Evolutionary conservation across 2,888 invertebrate genomes (phyloP).

Genomic region (Muschampia plurimacula): DNA sequence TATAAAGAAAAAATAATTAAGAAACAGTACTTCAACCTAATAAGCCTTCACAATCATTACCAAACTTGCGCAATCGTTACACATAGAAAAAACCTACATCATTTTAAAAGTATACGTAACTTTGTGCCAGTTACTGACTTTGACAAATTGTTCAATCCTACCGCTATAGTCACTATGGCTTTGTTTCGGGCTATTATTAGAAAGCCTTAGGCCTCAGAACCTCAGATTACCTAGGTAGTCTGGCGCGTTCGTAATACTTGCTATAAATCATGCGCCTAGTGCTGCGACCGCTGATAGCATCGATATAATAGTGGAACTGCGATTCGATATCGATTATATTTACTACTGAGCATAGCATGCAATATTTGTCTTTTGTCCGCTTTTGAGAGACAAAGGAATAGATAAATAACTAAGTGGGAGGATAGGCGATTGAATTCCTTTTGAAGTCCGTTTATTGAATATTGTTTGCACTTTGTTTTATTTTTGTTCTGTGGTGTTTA

Average conservation of each 20-base stretch:
- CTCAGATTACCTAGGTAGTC: conserved; percentile 35
- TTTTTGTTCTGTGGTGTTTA: not conserved
- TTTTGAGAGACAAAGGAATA: conserved; percentile 36
- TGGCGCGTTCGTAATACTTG: conserved; percentile 33
- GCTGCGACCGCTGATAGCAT: conserved; percentile 48
- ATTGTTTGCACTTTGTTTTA: not conserved
- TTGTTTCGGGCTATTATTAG: conserved; percentile 38
- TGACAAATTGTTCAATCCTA: conserved; percentile 36
- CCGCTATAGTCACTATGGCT: conserved; percentile 13
- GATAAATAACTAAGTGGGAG: conserved; percentile 37
- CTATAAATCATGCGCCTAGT: conserved; percentile 35
- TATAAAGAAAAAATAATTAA: no score
- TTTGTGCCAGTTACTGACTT: conserved; percentile 28
- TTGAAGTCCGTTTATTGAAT: conserved; percentile 19
- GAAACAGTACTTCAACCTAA: no score
- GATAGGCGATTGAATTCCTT: conserved; percentile 23
- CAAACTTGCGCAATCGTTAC: not conserved
- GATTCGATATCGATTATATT: conserved; percentile 38
- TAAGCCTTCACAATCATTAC: not conserved
- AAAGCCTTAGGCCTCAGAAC: conserved; percentile 31
- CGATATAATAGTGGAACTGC: conserved; percentile 52
- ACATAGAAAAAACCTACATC: not conserved
- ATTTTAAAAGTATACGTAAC: conserved; percentile 5
- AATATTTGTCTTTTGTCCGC: conserved; percentile 40
- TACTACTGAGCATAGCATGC: conserved; percentile 31